Evolutionary conservation across 2,113 vertebrate species (phyloP).

Genomic region (Phylloscopus whistleri): DNA sequence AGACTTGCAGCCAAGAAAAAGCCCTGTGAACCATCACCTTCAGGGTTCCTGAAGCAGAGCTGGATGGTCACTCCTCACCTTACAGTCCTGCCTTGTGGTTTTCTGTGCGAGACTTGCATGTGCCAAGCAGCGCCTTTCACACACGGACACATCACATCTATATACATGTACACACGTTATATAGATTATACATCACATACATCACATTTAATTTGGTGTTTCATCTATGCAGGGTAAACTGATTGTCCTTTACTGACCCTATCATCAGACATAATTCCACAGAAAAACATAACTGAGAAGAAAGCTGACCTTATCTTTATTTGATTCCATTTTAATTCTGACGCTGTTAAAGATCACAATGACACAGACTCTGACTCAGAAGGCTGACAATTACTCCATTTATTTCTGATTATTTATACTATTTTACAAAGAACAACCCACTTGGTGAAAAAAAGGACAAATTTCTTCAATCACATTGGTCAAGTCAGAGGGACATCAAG

Average conservation of each 20-base stretch:
- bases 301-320: neutral
- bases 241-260: neutral
- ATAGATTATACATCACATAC: too few relatives aligned
- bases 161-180: too few relatives aligned
- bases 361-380: too few relatives aligned
- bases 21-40: neutral
- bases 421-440: too few relatives aligned
- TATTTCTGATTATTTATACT: too few relatives aligned
- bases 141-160: neutral
- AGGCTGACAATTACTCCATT: too few relatives aligned
- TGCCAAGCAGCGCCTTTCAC: neutral
- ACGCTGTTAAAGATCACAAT: too few relatives aligned
- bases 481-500: too few relatives aligned
- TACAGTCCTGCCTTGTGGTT: neutral
- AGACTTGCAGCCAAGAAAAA: neutral
- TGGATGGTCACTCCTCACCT: neutral
- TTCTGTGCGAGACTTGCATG: neutral
- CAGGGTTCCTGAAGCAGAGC: neutral
- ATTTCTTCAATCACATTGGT: too few relatives aligned
- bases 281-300: neutral
- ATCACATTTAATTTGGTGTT: neutral
- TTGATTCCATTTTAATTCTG: neutral
- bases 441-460: too few relatives aligned
- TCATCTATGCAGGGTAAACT: neutral
- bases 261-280: neutral